Evolutionary conservation across 53 echinoderm and acorn worm species (phyloP).

Genomic region (Holothuria scabra): DNA sequence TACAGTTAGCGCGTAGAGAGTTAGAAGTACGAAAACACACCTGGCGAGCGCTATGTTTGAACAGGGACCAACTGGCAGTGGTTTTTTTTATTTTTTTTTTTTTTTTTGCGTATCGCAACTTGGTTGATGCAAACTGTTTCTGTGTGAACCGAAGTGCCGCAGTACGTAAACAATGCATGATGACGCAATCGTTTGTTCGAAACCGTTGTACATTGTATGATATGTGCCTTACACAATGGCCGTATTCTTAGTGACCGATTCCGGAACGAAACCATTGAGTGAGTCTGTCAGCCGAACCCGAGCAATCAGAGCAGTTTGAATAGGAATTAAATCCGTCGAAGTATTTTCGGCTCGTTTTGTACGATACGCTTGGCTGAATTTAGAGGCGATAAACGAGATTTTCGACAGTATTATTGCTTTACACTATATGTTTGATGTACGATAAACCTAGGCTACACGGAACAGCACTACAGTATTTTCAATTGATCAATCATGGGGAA

Average conservation of each 20-base stretch:
- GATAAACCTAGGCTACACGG: background rate
- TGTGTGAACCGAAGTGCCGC: too few relatives aligned
- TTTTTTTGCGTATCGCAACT: background rate
- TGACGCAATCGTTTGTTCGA: constrained; percentile 1
- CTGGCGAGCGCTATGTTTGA: too few relatives aligned
- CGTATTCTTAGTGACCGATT: too few relatives aligned
- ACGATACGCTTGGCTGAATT: constrained; percentile 27
- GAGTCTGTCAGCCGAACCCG: background rate
- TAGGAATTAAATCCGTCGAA: constrained; percentile 27
- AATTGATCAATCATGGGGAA: constrained; percentile 60
- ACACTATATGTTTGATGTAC: constrained; percentile 19
- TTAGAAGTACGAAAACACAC: too few relatives aligned
- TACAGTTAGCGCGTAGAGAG: too few relatives aligned
- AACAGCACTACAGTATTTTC: background rate
- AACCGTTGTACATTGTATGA: background rate
- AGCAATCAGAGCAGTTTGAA: background rate
- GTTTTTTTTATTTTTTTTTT: too few relatives aligned
- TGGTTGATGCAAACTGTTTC: too few relatives aligned
- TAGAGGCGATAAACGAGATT: constrained; percentile 3
- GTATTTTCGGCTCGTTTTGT: background rate
- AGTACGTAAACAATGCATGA: background rate
- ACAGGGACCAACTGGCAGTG: too few relatives aligned
- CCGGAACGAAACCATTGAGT: background rate
- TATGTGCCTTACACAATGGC: background rate
- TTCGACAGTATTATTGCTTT: constrained; percentile 2